Percentiles rank a stretch among this genome's conserved stretches.
phyloP scores from a whole-genome alignment of 2,888 invertebrate genomes.

The Octodonta nipae region DNA sequence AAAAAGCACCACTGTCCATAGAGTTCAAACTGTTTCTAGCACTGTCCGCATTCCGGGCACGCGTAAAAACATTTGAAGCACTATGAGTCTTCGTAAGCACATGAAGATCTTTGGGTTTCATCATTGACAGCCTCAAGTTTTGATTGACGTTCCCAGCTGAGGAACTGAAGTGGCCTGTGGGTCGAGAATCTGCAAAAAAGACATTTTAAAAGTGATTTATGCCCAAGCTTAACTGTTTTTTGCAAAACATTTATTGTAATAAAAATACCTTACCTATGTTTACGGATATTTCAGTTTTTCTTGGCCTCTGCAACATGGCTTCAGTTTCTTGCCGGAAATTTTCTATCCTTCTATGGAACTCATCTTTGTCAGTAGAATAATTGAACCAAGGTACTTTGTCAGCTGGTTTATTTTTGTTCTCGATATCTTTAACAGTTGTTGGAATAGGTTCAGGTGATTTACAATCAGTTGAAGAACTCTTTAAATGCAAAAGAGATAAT shows the following conservation, averaged over 20 bases:
- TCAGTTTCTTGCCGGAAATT: conserved; percentile 66
- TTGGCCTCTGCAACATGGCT: conserved; percentile 44
- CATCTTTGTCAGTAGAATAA: conserved; percentile 44
- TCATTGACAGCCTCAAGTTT: conserved; percentile 14
- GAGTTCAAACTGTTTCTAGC: conserved; percentile 25
- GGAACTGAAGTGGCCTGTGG: conserved; percentile 20
- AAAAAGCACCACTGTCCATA: conserved; percentile 20
- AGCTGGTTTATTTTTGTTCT: conserved; percentile 19
- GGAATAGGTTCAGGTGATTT: conserved; percentile 23
- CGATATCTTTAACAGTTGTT: conserved; percentile 29
- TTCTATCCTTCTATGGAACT: conserved; percentile 51
- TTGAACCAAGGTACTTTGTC: conserved; percentile 42
- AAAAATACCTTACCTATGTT: conserved; percentile 18
- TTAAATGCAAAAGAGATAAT: conserved; percentile 8
- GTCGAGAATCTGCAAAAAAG: conserved; percentile 17
- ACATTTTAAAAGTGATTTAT: not conserved
- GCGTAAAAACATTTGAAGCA: conserved; percentile 32
- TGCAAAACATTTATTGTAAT: not conserved
- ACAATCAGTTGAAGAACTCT: conserved; percentile 23
- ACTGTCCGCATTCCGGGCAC: conserved; percentile 15
- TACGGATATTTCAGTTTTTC: conserved; percentile 26
- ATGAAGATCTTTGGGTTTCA: conserved; percentile 15
- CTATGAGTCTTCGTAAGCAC: conserved; percentile 32
- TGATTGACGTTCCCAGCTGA: conserved; percentile 25
- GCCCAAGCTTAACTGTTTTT: not conserved